phyloP scores from a whole-genome alignment of 1,140 invertebrate species.

The Euwallacea fornicatus region DNA sequence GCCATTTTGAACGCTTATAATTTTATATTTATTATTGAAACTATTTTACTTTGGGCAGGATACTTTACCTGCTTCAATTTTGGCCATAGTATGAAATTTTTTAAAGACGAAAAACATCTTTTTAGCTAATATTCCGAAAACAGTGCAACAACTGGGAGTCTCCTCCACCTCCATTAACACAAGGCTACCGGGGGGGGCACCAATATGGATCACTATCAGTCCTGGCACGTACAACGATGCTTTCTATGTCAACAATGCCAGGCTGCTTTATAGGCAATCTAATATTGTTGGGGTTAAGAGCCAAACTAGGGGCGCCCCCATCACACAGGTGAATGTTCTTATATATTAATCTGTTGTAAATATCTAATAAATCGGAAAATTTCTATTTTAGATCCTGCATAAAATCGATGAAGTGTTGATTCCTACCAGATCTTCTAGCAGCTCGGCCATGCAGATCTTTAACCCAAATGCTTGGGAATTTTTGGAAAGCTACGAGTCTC shows the following conservation, averaged over 20 bases:
- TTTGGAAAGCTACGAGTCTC: conserved; percentile 71
- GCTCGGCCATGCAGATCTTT: conserved; percentile 63
- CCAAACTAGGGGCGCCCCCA: conserved; percentile 54
- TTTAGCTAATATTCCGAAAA: conserved; percentile 72
- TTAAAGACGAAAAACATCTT: neutral
- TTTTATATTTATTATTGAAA: too few relatives aligned
- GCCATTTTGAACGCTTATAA: too few relatives aligned
- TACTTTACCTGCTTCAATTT: too few relatives aligned
- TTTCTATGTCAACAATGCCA: conserved; percentile 80
- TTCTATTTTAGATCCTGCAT: conserved; percentile 68
- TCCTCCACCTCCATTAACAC: conserved; percentile 64
- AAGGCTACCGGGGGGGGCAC: conserved; percentile 77
- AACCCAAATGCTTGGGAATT: conserved; percentile 80
- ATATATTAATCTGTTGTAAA: too few relatives aligned
- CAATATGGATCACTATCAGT: conserved; percentile 74
- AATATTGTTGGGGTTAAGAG: conserved; percentile 60
- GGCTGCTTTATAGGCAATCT: conserved; percentile 68
- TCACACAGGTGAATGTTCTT: conserved; percentile 65
- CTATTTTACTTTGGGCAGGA: too few relatives aligned
- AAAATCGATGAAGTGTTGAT: conserved; percentile 80
- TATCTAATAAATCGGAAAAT: too few relatives aligned
- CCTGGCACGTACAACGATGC: conserved; percentile 63
- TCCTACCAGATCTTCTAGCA: conserved; percentile 63
- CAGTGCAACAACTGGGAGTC: conserved; percentile 65
- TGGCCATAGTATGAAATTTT: too few relatives aligned